These are phyloP conservation scores for Cavia porcellus DNA, from an alignment of 2,113 vertebrate species.

Conservation along the genomic window DNA sequence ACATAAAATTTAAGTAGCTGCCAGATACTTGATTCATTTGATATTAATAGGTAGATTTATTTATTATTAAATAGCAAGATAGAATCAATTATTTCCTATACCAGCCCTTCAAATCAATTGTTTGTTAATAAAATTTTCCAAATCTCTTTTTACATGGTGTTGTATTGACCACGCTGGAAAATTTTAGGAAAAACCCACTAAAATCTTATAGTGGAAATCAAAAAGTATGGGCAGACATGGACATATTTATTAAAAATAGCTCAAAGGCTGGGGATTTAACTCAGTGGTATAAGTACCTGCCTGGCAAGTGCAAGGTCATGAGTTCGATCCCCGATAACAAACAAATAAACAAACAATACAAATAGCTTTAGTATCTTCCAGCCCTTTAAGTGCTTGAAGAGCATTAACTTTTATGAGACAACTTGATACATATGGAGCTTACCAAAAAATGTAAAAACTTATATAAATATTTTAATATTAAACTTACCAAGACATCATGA, in stretches of 20 bases:
- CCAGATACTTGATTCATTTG: background rate
- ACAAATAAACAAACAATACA: background rate
- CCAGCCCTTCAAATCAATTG: constrained; percentile 15
- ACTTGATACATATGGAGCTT: background rate
- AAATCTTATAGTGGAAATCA: background rate
- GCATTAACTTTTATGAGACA: constrained; percentile 37
- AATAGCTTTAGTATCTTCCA: constrained; percentile 44
- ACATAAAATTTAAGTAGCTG: background rate
- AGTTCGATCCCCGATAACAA: too few species aligned
- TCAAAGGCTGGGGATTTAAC: too few species aligned
- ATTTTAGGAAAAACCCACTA: constrained; percentile 34
- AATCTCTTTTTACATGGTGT: background rate
- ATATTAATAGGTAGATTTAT: constrained; percentile 27
- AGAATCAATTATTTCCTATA: constrained; percentile 8
- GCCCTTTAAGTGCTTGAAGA: background rate
- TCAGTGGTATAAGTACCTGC: too few species aligned
- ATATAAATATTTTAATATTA: background rate
- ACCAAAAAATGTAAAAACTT: background rate
- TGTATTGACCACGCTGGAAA: background rate
- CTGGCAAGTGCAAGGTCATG: too few species aligned
- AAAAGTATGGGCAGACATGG: background rate
- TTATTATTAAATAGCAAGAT: constrained; percentile 6
- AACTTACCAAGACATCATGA: background rate
- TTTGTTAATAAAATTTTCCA: constrained; percentile 50
- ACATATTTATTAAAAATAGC: background rate